Percentiles rank a stretch among this genome's conserved stretches.
Evolutionary conservation across 1,140 invertebrate genomes (phyloP).

Genomic region (Frieseomelitta varia): DNA sequence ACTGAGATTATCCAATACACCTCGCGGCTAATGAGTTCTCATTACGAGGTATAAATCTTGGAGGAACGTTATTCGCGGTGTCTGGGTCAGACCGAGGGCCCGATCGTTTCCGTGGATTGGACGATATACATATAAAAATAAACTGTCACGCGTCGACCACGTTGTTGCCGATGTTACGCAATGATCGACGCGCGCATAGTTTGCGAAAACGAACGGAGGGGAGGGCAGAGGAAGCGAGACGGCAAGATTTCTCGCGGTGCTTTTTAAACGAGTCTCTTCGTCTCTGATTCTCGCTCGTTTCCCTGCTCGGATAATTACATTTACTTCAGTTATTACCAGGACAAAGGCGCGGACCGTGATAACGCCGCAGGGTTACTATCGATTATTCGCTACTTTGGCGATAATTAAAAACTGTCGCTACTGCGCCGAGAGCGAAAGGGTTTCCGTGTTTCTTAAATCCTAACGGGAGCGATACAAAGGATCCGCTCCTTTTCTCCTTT

Average conservation of each 20-base stretch:
- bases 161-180: neutral
- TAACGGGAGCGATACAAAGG: constrained; percentile 38
- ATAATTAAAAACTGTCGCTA: constrained; percentile 60
- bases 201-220: neutral
- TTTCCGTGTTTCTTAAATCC: constrained; percentile 50
- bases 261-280: constrained; percentile 29
- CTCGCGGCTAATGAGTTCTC: constrained; percentile 81
- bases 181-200: neutral
- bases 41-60: constrained; percentile 82
- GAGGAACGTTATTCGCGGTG: constrained; percentile 44
- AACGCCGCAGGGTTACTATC: constrained; percentile 53
- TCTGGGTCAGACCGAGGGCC: constrained; percentile 24
- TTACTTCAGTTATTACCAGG: constrained; percentile 55
- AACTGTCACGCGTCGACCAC: neutral
- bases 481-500: neutral
- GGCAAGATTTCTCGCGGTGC: neutral
- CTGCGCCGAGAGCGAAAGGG: constrained; percentile 39
- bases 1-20: constrained; percentile 81
- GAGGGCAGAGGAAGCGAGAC: neutral
- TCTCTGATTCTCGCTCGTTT: constrained; percentile 25
- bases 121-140: constrained; percentile 20
- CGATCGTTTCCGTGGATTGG: constrained; percentile 41
- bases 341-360: constrained; percentile 59
- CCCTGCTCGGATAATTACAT: constrained; percentile 57
- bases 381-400: constrained; percentile 51